These are phyloP conservation scores for Entelurus aequoreus DNA, from an alignment of 2,113 vertebrate genomes.

Conservation along the genomic window DNA sequence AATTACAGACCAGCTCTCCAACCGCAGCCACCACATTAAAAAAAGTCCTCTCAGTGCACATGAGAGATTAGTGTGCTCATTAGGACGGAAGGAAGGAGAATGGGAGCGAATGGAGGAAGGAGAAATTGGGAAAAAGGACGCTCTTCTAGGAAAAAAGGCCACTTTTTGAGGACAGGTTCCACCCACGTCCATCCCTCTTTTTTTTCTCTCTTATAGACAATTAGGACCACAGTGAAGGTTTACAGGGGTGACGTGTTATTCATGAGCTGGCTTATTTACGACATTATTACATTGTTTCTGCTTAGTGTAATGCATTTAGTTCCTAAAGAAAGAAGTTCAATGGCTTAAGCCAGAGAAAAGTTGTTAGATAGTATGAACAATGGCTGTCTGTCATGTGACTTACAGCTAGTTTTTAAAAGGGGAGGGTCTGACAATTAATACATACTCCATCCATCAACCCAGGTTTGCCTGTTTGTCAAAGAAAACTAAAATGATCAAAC, in stretches of 20 bases:
- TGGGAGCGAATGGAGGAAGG: conserved; percentile 23
- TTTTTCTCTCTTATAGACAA: conserved; percentile 10
- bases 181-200: conserved; percentile 4
- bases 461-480: too few species aligned
- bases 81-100: conserved; percentile 50
- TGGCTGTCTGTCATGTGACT: conserved; percentile 28
- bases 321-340: conserved; percentile 32
- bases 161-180: conserved; percentile 25
- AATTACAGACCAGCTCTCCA: conserved; percentile 60
- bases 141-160: conserved; percentile 37
- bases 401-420: conserved; percentile 1
- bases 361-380: conserved; percentile 16
- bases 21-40: conserved; percentile 52
- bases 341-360: conserved; percentile 31
- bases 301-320: conserved; percentile 35
- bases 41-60: conserved; percentile 47
- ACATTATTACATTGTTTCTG: conserved; percentile 7
- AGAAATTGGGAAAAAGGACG: conserved; percentile 21
- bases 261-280: conserved; percentile 17
- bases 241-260: conserved; percentile 24
- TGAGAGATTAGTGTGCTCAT: conserved; percentile 63
- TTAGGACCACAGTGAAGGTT: conserved; percentile 15
- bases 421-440: background rate
- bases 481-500: too few species aligned
- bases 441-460: background rate